These are phyloP conservation scores for Gasterosteus nipponicus DNA, from an alignment of 2,113 vertebrate species.

Conservation along the genomic window DNA sequence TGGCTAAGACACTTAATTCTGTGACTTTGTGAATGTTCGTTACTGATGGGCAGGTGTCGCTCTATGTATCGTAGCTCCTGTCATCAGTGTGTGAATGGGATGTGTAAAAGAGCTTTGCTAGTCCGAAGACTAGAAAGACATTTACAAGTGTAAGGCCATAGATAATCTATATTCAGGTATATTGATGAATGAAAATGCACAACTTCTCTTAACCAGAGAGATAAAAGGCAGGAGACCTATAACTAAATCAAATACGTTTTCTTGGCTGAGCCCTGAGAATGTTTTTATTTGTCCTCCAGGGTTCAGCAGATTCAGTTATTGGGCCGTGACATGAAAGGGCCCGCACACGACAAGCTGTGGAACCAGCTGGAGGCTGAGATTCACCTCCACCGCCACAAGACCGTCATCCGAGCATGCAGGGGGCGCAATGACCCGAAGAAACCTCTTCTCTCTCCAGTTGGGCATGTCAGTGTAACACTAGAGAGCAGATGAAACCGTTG, in stretches of 20 bases:
- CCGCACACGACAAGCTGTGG: slow-evolving; percentile 98
- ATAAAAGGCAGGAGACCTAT: not conserved
- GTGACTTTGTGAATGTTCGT: no score
- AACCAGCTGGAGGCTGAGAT: slow-evolving; percentile 99
- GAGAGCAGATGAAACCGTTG: not conserved
- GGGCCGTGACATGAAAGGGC: slow-evolving; percentile 98
- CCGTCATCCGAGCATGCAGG: slow-evolving; percentile 94
- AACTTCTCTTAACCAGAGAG: not conserved
- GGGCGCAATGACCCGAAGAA: slow-evolving; percentile 95
- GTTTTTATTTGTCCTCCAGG: slow-evolving; percentile 66
- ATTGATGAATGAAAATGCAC: not conserved
- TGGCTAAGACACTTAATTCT: no score
- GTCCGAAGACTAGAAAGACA: no score
- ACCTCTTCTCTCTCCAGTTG: slow-evolving; percentile 89
- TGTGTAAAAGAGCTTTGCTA: no score
- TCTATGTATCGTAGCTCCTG: no score
- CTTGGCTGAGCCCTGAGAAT: not conserved
- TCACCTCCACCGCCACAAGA: slow-evolving; percentile 98
- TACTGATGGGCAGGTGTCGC: no score
- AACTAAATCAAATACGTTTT: not conserved
- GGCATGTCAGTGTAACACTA: slow-evolving; percentile 85
- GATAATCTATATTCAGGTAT: not conserved
- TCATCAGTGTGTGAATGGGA: no score
- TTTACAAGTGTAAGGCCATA: not conserved
- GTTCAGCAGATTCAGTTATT: slow-evolving; percentile 98